phyloP scores from a whole-genome alignment of 2,113 vertebrate species.

The Capricornis sumatraensis region DNA sequence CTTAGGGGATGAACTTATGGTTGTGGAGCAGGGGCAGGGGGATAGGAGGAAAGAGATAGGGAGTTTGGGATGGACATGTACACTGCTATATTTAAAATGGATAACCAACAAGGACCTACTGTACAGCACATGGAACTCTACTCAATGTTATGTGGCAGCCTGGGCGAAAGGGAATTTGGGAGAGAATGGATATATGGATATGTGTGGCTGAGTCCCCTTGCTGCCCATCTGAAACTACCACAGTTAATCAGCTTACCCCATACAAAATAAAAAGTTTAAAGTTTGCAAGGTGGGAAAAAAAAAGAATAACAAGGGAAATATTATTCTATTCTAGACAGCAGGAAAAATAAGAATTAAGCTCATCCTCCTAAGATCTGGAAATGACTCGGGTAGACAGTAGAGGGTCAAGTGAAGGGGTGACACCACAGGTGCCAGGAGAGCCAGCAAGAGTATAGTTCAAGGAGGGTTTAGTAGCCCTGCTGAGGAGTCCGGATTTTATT shows the following conservation, averaged over 20 bases:
- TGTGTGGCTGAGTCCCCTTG: not conserved
- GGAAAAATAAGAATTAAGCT: not conserved
- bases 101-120: not conserved
- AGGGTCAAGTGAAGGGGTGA: not conserved
- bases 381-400: not conserved
- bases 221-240: not conserved
- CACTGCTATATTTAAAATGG: not conserved
- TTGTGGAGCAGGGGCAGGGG: not conserved
- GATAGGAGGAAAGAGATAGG: not conserved
- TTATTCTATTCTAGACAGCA: not conserved
- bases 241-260: not conserved
- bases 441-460: not conserved
- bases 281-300: not conserved
- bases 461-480: not conserved
- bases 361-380: not conserved
- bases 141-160: not conserved
- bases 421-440: no score
- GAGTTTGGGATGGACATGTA: not conserved
- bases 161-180: not conserved
- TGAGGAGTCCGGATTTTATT: not conserved
- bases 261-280: not conserved
- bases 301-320: not conserved
- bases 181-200: not conserved
- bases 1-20: not conserved
- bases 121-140: not conserved